A percentile compares a stretch with the other conserved stretches of the same genome.
Conservation (phyloP, 2,888 invertebrate species). For the Sphaeridia pumilis region DNA sequence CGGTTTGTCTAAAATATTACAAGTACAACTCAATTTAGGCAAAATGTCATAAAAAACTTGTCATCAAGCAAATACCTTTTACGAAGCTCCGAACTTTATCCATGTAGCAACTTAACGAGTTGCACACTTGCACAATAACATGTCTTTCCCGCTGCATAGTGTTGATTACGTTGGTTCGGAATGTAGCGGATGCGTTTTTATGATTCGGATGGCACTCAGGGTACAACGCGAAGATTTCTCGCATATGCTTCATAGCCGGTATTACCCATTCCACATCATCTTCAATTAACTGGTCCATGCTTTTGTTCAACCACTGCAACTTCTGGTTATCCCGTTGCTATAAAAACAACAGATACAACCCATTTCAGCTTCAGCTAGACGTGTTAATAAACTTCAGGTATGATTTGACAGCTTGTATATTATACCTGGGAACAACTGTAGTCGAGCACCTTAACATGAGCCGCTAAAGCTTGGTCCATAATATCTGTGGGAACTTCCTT, state of each 20-base stretch:
- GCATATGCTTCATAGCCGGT: slow-evolving; percentile 87
- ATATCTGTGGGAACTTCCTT: slow-evolving; percentile 94
- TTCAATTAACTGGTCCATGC: slow-evolving; percentile 84
- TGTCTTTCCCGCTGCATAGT: slow-evolving; percentile 31
- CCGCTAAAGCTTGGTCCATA: slow-evolving; percentile 88
- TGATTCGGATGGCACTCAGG: slow-evolving; percentile 60
- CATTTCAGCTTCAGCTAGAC: too few relatives aligned
- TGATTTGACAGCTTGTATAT: neutral
- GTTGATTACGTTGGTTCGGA: slow-evolving; percentile 27
- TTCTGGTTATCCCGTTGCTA: slow-evolving; percentile 88
- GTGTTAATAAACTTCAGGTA: too few relatives aligned
- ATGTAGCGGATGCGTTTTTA: slow-evolving; percentile 31
- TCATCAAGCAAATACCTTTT: slow-evolving; percentile 42
- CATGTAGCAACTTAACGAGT: slow-evolving; percentile 53
- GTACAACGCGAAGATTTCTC: slow-evolving; percentile 88
- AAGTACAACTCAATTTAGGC: neutral
- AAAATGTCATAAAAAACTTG: too few relatives aligned
- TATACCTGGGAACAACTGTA: slow-evolving; percentile 82
- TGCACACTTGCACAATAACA: slow-evolving; percentile 32
- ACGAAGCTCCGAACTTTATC: slow-evolving; percentile 60
- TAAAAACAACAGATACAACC: too few relatives aligned
- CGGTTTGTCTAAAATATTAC: neutral
- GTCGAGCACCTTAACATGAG: slow-evolving; percentile 93
- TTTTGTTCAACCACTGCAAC: slow-evolving; percentile 86
- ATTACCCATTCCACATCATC: slow-evolving; percentile 72